Percentiles rank a stretch among this genome's conserved stretches.
Conservation (phyloP, 2,888 invertebrate genomes). For the Monopis laevigella region DNA sequence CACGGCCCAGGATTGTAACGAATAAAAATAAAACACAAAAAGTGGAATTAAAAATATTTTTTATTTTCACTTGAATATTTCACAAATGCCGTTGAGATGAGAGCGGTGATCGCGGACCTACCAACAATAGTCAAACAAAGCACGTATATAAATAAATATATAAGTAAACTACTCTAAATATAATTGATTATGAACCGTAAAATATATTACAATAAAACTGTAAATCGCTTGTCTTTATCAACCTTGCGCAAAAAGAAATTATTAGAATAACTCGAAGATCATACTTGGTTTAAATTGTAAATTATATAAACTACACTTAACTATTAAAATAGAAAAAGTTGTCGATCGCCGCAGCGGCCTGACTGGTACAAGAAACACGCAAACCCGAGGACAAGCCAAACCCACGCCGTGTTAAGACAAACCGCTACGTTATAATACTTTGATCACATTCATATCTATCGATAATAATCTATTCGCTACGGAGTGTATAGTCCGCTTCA, state of each 20-base stretch:
- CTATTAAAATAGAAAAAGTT: conserved; percentile 50
- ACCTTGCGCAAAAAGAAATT: no score
- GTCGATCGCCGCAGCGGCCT: conserved; percentile 44
- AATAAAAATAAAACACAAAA: conserved; percentile 27
- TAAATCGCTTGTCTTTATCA: no score
- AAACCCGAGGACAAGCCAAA: no score
- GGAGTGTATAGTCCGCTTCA: no score
- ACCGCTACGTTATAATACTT: no score
- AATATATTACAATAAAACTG: no score
- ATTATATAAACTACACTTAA: conserved; percentile 62
- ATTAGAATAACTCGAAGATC: conserved; percentile 29
- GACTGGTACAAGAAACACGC: not conserved
- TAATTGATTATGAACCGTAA: no score
- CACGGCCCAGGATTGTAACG: not conserved
- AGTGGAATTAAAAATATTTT: conserved; percentile 64
- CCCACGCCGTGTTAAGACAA: no score
- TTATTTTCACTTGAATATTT: conserved; percentile 61
- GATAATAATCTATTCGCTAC: no score
- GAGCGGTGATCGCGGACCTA: conserved; percentile 39
- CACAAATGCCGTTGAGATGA: conserved; percentile 30
- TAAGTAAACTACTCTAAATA: conserved; percentile 39
- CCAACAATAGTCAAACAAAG: conserved; percentile 48
- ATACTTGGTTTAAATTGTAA: no score
- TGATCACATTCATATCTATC: no score
- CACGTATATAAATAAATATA: conserved; percentile 49